These are phyloP conservation scores for Rhizoglyphus robini DNA, from an alignment of 1,140 invertebrate species.

Conservation along the genomic window DNA sequence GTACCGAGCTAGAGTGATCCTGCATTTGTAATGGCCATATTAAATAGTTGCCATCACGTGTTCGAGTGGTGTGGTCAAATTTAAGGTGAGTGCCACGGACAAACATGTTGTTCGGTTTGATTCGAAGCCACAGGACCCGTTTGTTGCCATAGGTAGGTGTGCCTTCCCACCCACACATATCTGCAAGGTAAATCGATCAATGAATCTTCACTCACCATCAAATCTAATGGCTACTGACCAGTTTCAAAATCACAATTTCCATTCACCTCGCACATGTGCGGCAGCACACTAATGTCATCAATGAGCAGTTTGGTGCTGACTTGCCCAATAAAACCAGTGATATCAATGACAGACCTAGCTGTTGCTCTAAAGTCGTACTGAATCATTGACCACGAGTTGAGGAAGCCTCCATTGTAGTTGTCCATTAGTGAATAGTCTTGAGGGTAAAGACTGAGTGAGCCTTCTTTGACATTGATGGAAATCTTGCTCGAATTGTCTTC, in stretches of 20 bases:
- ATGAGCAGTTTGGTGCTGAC: neutral
- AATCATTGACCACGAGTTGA: neutral
- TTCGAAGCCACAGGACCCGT: neutral
- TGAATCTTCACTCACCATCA: neutral
- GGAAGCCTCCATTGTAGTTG: neutral
- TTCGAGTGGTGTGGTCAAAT: neutral
- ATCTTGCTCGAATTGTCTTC: neutral
- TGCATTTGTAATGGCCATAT: neutral
- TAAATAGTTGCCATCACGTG: neutral
- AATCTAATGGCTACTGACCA: neutral
- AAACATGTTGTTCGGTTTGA: neutral
- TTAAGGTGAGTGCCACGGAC: neutral
- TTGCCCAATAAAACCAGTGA: neutral
- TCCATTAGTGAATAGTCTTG: neutral
- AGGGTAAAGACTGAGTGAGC: neutral
- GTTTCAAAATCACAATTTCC: slow-evolving; percentile 27
- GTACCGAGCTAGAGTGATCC: neutral
- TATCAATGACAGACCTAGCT: neutral
- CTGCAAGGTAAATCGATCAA: neutral
- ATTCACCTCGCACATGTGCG: neutral
- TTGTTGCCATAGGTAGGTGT: neutral
- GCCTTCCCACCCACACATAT: slow-evolving; percentile 26
- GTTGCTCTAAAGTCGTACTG: neutral
- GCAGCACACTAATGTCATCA: neutral
- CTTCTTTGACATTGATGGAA: neutral